Evolutionary conservation across 1,140 invertebrate genomes (phyloP).

Genomic region (Lordiphosa collinella): DNA sequence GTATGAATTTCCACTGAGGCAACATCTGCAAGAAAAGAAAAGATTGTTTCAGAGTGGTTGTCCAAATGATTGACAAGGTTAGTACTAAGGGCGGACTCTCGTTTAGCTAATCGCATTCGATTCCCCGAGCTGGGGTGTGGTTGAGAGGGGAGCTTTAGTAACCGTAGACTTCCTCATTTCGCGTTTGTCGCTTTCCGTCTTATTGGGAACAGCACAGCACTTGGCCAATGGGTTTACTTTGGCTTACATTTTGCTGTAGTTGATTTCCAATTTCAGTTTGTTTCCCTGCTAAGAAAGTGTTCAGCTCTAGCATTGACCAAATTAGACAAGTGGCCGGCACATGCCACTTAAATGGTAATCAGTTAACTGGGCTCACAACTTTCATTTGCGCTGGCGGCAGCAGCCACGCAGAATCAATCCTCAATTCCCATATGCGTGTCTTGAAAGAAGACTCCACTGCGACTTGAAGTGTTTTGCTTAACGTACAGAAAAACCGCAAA

Average conservation of each 20-base stretch:
- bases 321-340: slow-evolving; percentile 55
- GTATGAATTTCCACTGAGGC: slow-evolving; percentile 78
- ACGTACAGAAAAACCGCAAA: slow-evolving; percentile 11
- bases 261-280: slow-evolving; percentile 10
- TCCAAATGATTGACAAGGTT: slow-evolving; percentile 50
- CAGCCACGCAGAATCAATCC: slow-evolving; percentile 54
- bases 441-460: background rate
- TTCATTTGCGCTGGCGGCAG: slow-evolving; percentile 56
- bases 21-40: slow-evolving; percentile 54
- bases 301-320: slow-evolving; percentile 57
- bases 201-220: slow-evolving; percentile 36
- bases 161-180: slow-evolving; percentile 65
- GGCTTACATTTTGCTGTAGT: slow-evolving; percentile 40
- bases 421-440: background rate
- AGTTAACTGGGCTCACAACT: slow-evolving; percentile 45
- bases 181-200: slow-evolving; percentile 18
- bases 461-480: slow-evolving; percentile 39
- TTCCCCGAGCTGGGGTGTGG: slow-evolving; percentile 18
- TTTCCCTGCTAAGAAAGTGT: slow-evolving; percentile 50
- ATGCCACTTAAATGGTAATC: slow-evolving; percentile 64
- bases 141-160: slow-evolving; percentile 36
- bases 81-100: slow-evolving; percentile 26
- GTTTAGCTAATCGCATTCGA: slow-evolving; percentile 68
- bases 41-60: slow-evolving; percentile 10
- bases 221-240: slow-evolving; percentile 55